A percentile compares a stretch with the other conserved stretches of the same genome.
phyloP scores from a whole-genome alignment of 1,140 invertebrate genomes.

The Planococcus citri region DNA sequence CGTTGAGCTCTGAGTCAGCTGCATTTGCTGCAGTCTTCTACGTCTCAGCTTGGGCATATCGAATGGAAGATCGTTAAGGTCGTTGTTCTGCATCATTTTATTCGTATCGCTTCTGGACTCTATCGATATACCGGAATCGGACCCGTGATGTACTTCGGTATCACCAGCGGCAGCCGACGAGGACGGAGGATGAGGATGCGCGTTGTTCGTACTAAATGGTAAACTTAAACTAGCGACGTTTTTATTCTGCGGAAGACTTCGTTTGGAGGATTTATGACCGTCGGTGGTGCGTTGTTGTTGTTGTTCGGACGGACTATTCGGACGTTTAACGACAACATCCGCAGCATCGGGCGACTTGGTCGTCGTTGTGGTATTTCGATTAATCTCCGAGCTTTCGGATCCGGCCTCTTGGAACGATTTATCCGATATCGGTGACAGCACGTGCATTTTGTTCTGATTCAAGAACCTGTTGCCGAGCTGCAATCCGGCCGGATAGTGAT shows the following conservation, averaged over 20 bases:
- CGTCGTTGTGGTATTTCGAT: slow-evolving; percentile 3
- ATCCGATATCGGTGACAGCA: slow-evolving; percentile 76
- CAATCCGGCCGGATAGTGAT: slow-evolving; percentile 32
- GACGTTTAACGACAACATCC: too few relatives aligned
- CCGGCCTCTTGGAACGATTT: slow-evolving; percentile 67
- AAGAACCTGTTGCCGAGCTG: slow-evolving; percentile 32
- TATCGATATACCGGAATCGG: slow-evolving; percentile 72
- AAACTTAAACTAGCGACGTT: slow-evolving; percentile 31
- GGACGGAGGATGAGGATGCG: too few relatives aligned
- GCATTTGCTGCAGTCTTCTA: slow-evolving; percentile 36
- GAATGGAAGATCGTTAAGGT: slow-evolving; percentile 64
- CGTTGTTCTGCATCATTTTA: slow-evolving; percentile 27
- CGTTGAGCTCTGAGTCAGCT: slow-evolving; percentile 20
- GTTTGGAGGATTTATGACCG: slow-evolving; percentile 38
- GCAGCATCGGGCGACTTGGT: slow-evolving; percentile 24
- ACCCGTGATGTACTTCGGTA: slow-evolving; percentile 59
- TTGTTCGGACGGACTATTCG: slow-evolving; percentile 27
- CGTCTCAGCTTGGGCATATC: slow-evolving; percentile 79
- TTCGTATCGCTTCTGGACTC: slow-evolving; percentile 34
- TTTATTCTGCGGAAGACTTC: slow-evolving; percentile 44
- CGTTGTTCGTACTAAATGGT: slow-evolving; percentile 30
- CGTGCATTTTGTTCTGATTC: slow-evolving; percentile 58
- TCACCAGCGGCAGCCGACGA: slow-evolving; percentile 31
- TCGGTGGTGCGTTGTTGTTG: slow-evolving; percentile 19
- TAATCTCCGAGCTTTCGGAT: slow-evolving; percentile 22